These are phyloP conservation scores for Chelonoidis abingdonii DNA, from an alignment of 2,113 vertebrate species.

Conservation along the genomic window DNA sequence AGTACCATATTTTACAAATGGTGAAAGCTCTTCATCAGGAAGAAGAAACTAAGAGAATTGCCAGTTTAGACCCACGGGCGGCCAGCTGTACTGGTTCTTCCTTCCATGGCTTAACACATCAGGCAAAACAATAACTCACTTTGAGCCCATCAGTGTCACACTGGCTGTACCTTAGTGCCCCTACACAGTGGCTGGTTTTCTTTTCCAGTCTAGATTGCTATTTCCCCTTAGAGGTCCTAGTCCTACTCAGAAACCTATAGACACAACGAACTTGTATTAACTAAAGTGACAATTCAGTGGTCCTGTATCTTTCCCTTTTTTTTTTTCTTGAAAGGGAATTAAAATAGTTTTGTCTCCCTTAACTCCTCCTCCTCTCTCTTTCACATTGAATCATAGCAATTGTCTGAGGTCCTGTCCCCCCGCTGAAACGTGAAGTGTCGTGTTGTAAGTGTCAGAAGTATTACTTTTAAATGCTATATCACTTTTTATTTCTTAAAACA, in stretches of 20 bases:
- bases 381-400: neutral
- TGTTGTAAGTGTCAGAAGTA: neutral
- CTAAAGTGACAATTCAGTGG: neutral
- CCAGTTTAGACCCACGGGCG: neutral
- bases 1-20: neutral
- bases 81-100: slow-evolving; percentile 8
- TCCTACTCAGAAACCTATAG: neutral
- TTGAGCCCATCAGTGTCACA: neutral
- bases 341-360: neutral
- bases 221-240: neutral
- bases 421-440: neutral
- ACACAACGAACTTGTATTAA: neutral
- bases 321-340: neutral
- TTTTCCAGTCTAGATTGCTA: neutral
- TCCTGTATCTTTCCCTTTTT: neutral
- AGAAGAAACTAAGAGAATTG: neutral
- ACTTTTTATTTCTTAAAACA: too few species aligned
- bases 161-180: slow-evolving; percentile 10
- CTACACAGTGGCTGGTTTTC: neutral
- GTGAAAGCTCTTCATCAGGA: neutral
- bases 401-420: too few species aligned
- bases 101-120: slow-evolving; percentile 27
- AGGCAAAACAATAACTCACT: slow-evolving; percentile 26
- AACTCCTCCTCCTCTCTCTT: neutral
- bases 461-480: neutral